Percentiles rank a stretch among this genome's conserved stretches.
Conservation (phyloP, 2,888 invertebrate species). For the Choristoneura rosaceana region DNA sequence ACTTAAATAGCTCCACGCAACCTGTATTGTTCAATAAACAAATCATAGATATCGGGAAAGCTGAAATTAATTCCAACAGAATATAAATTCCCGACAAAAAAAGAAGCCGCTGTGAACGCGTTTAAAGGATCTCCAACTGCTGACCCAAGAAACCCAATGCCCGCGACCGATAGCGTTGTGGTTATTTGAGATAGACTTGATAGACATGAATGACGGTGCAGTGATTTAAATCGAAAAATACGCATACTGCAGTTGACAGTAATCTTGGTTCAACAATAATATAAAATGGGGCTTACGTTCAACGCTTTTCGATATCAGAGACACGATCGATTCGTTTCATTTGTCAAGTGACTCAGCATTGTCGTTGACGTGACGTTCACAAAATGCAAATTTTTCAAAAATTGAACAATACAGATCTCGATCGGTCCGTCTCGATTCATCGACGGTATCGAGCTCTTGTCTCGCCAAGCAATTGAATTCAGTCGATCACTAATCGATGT, state of each 20-base stretch:
- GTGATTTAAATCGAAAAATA: conserved; percentile 64
- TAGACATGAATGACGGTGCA: conserved; percentile 55
- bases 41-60: conserved; percentile 59
- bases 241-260: conserved; percentile 74
- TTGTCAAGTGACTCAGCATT: conserved; percentile 84
- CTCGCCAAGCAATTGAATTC: conserved; percentile 85
- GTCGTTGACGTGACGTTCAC: conserved; percentile 83
- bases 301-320: conserved; percentile 79
- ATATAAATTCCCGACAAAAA: conserved; percentile 43
- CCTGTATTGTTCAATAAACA: conserved; percentile 56
- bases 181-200: conserved; percentile 30
- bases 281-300: conserved; percentile 80
- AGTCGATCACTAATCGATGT: conserved; percentile 86
- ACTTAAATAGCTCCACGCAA: conserved; percentile 72
- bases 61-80: conserved; percentile 50
- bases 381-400: conserved; percentile 85
- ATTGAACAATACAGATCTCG: conserved; percentile 82
- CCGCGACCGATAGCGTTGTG: conserved; percentile 33
- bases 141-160: conserved; percentile 42
- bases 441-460: conserved; percentile 80
- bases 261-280: conserved; percentile 80
- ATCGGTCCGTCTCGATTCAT: conserved; percentile 77
- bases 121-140: conserved; percentile 13
- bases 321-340: conserved; percentile 80
- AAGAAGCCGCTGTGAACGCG: conserved; percentile 6